These are phyloP conservation scores for Rhimphoctona megacephalus DNA, from an alignment of 2,888 invertebrate species.

Conservation along the genomic window DNA sequence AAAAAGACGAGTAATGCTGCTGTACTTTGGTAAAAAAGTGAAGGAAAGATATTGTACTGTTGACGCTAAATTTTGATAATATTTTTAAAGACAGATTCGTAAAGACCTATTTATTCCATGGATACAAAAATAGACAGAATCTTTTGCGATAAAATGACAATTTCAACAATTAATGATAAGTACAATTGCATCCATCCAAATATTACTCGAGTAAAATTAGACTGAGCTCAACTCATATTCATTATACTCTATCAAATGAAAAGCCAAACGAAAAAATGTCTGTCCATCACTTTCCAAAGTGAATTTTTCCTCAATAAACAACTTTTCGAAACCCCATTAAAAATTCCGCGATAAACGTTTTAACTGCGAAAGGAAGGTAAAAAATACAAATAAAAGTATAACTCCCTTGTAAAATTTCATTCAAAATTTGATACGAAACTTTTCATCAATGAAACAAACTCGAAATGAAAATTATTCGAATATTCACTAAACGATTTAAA, in stretches of 20 bases:
- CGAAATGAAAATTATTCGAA: not conserved
- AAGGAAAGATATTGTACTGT: no score
- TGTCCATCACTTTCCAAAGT: not conserved
- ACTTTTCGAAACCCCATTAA: not conserved
- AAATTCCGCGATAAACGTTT: not conserved
- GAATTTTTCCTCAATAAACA: no score
- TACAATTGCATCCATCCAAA: no score
- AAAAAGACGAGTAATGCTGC: no score
- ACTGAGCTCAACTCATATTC: not conserved
- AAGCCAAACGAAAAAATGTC: not conserved
- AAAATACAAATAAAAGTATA: not conserved
- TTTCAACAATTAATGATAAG: no score
- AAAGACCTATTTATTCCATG: no score
- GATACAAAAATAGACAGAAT: no score
- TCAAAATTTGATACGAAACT: not conserved
- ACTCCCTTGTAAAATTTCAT: not conserved
- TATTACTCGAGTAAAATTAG: no score
- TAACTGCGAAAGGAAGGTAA: not conserved
- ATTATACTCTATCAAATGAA: not conserved
- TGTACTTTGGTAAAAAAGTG: no score
- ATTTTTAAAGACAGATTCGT: no score
- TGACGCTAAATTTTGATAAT: no score
- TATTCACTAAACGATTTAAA: not conserved
- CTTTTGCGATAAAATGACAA: no score
- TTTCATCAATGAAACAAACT: not conserved